Conservation (phyloP, 2,797 vertebrate species). For the Chelon labrosus region DNA sequence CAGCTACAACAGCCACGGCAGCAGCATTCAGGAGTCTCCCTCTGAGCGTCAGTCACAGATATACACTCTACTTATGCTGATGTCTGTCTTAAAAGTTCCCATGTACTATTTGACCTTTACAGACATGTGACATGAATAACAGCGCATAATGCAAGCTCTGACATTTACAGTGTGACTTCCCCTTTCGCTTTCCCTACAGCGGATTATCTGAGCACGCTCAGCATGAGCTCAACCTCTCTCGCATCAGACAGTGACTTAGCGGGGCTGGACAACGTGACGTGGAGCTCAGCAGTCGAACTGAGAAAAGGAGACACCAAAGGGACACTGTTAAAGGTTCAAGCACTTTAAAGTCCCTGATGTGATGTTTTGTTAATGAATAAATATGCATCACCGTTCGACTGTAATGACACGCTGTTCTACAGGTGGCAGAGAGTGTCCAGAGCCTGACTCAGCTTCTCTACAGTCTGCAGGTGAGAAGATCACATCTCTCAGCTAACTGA, state of each 20-base stretch:
- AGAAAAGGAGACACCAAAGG: conserved; percentile 72
- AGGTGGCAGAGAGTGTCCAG: conserved; percentile 93
- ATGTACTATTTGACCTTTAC: not conserved
- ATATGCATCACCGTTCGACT: conserved; percentile 1
- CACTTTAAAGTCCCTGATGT: not conserved
- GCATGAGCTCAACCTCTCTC: conserved; percentile 79
- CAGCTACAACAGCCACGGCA: conserved; percentile 80
- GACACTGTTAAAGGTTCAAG: conserved; percentile 72
- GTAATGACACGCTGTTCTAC: conserved; percentile 62
- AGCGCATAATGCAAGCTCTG: not conserved
- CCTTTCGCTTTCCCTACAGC: conserved; percentile 54
- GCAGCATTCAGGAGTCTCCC: conserved; percentile 77
- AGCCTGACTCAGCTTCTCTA: conserved; percentile 93
- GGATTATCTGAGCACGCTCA: conserved; percentile 82
- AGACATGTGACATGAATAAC: not conserved
- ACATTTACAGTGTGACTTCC: not conserved
- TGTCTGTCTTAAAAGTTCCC: not conserved
- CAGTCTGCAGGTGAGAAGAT: conserved; percentile 90
- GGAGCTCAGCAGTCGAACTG: conserved; percentile 67
- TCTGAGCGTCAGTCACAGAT: conserved; percentile 76
- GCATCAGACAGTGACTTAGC: conserved; percentile 76
- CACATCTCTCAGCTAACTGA: not conserved
- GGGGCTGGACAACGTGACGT: conserved; percentile 57
- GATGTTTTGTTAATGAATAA: conserved; percentile 2
- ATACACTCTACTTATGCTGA: not conserved